phyloP scores from a whole-genome alignment of 2,888 invertebrate species.

The Chrysina gloriosa region DNA sequence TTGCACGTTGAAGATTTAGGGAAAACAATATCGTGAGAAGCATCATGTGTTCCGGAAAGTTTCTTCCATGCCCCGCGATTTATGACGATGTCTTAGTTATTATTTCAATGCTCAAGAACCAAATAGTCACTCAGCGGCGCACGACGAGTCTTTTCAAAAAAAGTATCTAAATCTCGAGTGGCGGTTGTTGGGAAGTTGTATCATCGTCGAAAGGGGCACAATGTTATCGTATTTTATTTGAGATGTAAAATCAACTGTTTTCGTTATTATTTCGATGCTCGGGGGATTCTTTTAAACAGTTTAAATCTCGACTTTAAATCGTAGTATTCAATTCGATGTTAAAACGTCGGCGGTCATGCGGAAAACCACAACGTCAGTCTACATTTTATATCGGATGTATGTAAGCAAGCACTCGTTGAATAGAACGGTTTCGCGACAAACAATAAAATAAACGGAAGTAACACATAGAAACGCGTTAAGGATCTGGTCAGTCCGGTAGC shows the following conservation, averaged over 20 bases:
- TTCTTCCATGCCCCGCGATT: background rate
- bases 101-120: background rate
- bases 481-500: background rate
- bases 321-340: too few species aligned
- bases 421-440: background rate
- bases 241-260: too few species aligned
- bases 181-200: too few species aligned
- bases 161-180: too few species aligned
- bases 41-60: background rate
- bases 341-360: background rate
- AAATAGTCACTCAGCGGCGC: background rate
- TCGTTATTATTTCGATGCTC: too few species aligned
- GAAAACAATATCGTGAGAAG: slow-evolving; percentile 1
- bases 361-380: background rate
- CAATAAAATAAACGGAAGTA: background rate
- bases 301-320: too few species aligned
- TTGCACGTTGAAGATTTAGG: background rate
- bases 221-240: too few species aligned
- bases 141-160: too few species aligned
- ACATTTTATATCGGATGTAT: background rate
- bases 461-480: background rate
- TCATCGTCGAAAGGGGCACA: too few species aligned
- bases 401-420: background rate
- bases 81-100: background rate
- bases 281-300: too few species aligned